phyloP scores from a whole-genome alignment of 2,888 invertebrate species.

The Teinopalpus imperialis region DNA sequence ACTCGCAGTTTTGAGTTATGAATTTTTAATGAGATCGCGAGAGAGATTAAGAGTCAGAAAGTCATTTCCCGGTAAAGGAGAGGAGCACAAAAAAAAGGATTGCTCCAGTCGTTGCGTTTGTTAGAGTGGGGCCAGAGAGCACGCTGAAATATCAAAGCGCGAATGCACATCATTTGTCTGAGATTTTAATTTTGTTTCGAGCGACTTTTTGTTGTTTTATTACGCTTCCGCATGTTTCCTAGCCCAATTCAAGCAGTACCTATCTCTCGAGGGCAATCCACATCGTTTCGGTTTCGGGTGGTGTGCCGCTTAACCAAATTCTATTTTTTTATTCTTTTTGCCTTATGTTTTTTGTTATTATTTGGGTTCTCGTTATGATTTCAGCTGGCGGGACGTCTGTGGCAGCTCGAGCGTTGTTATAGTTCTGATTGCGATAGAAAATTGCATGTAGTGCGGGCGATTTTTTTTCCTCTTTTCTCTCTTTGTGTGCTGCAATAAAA shows the following conservation, averaged over 20 bases:
- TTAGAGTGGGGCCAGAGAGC: slow-evolving; percentile 53
- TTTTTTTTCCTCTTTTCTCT: slow-evolving; percentile 17
- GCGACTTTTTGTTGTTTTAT: slow-evolving; percentile 24
- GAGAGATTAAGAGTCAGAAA: slow-evolving; percentile 83
- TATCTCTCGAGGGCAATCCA: slow-evolving; percentile 73
- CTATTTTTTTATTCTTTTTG: slow-evolving; percentile 48
- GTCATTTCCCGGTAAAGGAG: slow-evolving; percentile 81
- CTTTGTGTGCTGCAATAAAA: slow-evolving; percentile 24
- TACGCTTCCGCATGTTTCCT: slow-evolving; percentile 37
- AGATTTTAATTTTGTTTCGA: slow-evolving; percentile 30
- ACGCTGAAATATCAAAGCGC: slow-evolving; percentile 31
- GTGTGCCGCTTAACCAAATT: slow-evolving; percentile 70
- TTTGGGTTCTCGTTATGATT: slow-evolving; percentile 56
- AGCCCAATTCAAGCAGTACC: slow-evolving; percentile 49
- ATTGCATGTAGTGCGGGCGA: slow-evolving; percentile 41
- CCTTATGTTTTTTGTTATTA: slow-evolving; percentile 54
- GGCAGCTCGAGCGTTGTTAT: slow-evolving; percentile 44
- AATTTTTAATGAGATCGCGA: slow-evolving; percentile 84
- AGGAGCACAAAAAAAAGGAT: slow-evolving; percentile 66
- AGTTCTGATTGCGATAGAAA: slow-evolving; percentile 38
- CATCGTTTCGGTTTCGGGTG: slow-evolving; percentile 68
- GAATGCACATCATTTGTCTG: slow-evolving; percentile 20
- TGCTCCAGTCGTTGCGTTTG: slow-evolving; percentile 68
- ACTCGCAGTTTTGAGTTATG: slow-evolving; percentile 82
- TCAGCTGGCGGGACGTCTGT: slow-evolving; percentile 40